Conservation (phyloP, 2,888 invertebrate genomes). For the Metopia argyrocephala region DNA sequence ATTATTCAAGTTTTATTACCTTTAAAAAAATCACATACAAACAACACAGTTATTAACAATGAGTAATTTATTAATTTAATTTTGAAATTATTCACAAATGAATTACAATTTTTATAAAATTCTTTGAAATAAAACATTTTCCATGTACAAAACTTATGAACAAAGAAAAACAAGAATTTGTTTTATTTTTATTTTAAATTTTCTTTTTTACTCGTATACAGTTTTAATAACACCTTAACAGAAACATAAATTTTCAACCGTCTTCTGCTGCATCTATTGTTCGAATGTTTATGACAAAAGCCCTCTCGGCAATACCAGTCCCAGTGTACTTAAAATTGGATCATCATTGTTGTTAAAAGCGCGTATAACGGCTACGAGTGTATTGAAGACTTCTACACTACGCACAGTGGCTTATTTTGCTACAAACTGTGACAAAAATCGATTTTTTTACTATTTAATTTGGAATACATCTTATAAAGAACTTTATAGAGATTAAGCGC, state of each 20-base stretch:
- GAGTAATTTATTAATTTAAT: not conserved
- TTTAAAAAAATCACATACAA: slow-evolving; percentile 34
- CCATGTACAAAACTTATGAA: slow-evolving; percentile 4
- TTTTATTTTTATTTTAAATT: not conserved
- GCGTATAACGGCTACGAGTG: not conserved
- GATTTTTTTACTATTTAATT: too few relatives aligned
- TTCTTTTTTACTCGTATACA: not conserved
- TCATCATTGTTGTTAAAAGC: slow-evolving; percentile 34
- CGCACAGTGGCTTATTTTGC: too few relatives aligned
- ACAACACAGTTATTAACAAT: not conserved
- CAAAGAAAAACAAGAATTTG: not conserved
- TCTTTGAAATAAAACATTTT: slow-evolving; percentile 55
- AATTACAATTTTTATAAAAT: slow-evolving; percentile 9
- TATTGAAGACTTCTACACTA: not conserved
- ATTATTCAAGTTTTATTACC: slow-evolving; percentile 35
- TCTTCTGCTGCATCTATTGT: slow-evolving; percentile 52
- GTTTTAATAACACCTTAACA: not conserved
- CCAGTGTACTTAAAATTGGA: slow-evolving; percentile 32
- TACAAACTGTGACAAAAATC: too few relatives aligned
- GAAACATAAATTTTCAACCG: slow-evolving; percentile 43
- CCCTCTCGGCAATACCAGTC: slow-evolving; percentile 27
- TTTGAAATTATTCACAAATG: not conserved
- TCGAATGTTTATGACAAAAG: slow-evolving; percentile 43
- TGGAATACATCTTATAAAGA: too few relatives aligned
- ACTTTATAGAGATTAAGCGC: too few relatives aligned